phyloP scores from a whole-genome alignment of 1,140 invertebrate species.

The Tetranychus urticae region DNA sequence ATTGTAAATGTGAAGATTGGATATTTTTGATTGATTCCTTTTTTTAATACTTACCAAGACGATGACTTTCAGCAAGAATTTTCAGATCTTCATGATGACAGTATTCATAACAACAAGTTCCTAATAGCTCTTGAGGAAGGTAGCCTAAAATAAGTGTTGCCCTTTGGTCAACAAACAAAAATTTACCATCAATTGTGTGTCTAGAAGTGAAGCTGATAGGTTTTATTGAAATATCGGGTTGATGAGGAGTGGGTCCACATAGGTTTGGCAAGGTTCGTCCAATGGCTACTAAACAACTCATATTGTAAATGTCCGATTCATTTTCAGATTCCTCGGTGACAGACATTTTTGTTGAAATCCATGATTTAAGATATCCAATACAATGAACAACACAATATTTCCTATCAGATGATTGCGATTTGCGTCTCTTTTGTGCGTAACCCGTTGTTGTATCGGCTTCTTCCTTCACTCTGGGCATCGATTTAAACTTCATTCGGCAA shows the following conservation, averaged over 20 bases:
- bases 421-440: conserved; percentile 32
- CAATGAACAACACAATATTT: conserved; percentile 60
- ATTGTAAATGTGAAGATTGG: not conserved
- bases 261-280: conserved; percentile 10
- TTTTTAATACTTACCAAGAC: conserved; percentile 27
- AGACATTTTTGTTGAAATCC: conserved; percentile 48
- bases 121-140: conserved; percentile 70
- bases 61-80: conserved; percentile 54
- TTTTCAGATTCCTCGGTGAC: conserved; percentile 26
- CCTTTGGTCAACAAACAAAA: conserved; percentile 41
- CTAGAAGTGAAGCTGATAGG: conserved; percentile 36
- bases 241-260: conserved; percentile 26
- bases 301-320: conserved; percentile 43
- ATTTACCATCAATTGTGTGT: conserved; percentile 33
- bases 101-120: conserved; percentile 80
- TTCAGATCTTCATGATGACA: conserved; percentile 60
- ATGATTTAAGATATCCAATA: conserved; percentile 74
- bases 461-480: conserved; percentile 35
- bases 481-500: conserved; percentile 68
- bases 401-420: conserved; percentile 36
- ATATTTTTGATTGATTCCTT: not conserved
- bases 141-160: conserved; percentile 66
- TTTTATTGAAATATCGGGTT: conserved; percentile 28
- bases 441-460: conserved; percentile 38
- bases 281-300: conserved; percentile 35